These are phyloP conservation scores for Drosophila rellima DNA, from an alignment of 2,888 invertebrate genomes.

Conservation along the genomic window DNA sequence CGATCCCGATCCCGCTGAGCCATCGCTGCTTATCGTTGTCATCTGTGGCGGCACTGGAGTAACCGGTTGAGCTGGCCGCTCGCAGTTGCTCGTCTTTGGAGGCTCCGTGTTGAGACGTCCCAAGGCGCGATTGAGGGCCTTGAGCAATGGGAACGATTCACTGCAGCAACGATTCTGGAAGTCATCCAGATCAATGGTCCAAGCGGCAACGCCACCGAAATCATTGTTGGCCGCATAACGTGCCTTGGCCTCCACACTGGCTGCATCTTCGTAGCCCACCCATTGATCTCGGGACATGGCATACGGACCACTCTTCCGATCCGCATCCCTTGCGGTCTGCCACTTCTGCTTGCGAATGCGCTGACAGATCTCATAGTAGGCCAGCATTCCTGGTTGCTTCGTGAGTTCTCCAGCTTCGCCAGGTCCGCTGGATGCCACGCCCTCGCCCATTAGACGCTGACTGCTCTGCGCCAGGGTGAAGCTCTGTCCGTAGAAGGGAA, in stretches of 20 bases:
- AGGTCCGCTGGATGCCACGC: slow-evolving; percentile 90
- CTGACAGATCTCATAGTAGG: slow-evolving; percentile 94
- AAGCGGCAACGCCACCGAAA: slow-evolving; percentile 93
- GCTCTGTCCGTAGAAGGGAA: slow-evolving; percentile 96
- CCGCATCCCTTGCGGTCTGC: slow-evolving; percentile 88
- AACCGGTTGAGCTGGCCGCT: slow-evolving; percentile 90
- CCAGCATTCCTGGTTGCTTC: slow-evolving; percentile 94
- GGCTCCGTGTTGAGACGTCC: slow-evolving; percentile 88
- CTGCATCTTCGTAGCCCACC: slow-evolving; percentile 95
- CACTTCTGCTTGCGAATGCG: slow-evolving; percentile 90
- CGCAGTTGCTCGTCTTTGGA: slow-evolving; percentile 88
- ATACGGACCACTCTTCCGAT: slow-evolving; percentile 89
- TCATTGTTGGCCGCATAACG: slow-evolving; percentile 90
- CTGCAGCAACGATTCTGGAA: slow-evolving; percentile 93
- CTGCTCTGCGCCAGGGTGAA: slow-evolving; percentile 88
- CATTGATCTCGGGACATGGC: slow-evolving; percentile 93
- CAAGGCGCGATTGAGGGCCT: slow-evolving; percentile 91
- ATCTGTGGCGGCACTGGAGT: slow-evolving; percentile 92
- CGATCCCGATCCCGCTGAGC: slow-evolving; percentile 70
- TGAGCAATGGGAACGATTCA: slow-evolving; percentile 92
- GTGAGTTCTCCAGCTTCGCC: slow-evolving; percentile 93
- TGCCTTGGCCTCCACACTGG: slow-evolving; percentile 91
- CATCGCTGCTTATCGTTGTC: slow-evolving; percentile 89
- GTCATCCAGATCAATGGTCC: slow-evolving; percentile 96
- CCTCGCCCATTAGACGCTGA: slow-evolving; percentile 86